Evolutionary conservation across 30 jellyfish, hydroid and myxozoan genomes (phyloP).

Genomic region (Catostylus mosaicus): DNA sequence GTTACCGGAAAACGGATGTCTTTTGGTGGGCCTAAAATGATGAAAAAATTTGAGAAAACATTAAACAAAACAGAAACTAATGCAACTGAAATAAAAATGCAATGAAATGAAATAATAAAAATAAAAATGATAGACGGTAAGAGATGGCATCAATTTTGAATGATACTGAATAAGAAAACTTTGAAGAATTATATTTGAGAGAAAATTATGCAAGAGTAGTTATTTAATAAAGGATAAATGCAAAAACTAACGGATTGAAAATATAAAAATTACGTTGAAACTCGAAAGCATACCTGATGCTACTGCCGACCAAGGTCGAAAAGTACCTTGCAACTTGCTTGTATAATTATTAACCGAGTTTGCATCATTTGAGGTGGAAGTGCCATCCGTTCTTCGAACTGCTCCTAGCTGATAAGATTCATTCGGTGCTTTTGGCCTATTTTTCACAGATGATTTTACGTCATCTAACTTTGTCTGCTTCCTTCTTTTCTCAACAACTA

Average conservation of each 20-base stretch:
- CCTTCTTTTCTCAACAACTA: neutral
- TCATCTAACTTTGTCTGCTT: neutral
- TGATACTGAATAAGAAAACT: no score
- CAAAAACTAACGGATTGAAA: no score
- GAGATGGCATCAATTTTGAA: no score
- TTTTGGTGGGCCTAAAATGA: neutral
- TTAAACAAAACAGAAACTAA: neutral
- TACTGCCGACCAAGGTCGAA: conserved; percentile 28
- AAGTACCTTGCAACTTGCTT: conserved; percentile 15
- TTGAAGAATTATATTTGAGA: no score
- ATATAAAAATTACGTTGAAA: no score
- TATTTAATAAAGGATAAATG: no score
- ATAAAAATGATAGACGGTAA: neutral
- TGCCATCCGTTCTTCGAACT: neutral
- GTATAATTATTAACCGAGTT: neutral
- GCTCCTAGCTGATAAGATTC: neutral
- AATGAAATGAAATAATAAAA: no score
- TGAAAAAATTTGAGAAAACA: no score
- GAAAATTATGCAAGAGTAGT: no score
- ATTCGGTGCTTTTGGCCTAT: neutral
- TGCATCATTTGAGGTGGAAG: neutral
- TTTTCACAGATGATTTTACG: neutral
- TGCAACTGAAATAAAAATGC: neutral
- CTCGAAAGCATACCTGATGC: conserved; percentile 1
- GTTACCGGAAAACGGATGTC: neutral